Evolutionary conservation across 53 echinoderm and acorn worm genomes (phyloP).

Genomic region (Mesocentrotus franciscanus): DNA sequence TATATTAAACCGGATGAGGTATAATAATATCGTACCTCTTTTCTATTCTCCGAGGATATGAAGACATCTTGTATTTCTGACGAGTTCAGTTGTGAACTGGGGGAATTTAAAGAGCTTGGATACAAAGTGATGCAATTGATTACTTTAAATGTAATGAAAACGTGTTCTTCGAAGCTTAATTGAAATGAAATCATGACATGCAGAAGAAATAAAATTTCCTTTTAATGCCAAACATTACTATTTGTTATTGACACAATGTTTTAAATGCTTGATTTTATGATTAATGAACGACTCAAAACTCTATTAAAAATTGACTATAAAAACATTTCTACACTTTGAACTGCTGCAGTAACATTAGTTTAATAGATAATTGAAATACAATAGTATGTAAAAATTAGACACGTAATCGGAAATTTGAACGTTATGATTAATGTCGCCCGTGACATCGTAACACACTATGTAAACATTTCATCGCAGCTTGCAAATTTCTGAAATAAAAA

Average conservation of each 20-base stretch:
- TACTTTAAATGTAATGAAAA: constrained; percentile 5
- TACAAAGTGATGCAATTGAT: background rate
- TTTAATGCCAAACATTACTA: background rate
- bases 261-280: background rate
- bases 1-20: background rate
- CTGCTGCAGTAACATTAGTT: background rate
- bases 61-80: background rate
- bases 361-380: background rate
- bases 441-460: background rate
- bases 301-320: background rate
- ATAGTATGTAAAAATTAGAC: background rate
- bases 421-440: background rate
- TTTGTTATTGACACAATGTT: background rate
- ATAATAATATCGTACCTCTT: background rate
- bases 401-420: background rate
- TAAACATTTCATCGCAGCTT: background rate
- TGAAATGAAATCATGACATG: background rate
- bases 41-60: background rate
- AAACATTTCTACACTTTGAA: background rate
- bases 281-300: background rate
- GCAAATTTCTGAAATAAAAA: constrained; percentile 4
- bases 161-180: background rate
- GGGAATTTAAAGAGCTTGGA: background rate
- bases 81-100: background rate
- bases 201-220: background rate